Conservation (phyloP, 2,797 vertebrate species). For the Oophaga sylvatica region DNA sequence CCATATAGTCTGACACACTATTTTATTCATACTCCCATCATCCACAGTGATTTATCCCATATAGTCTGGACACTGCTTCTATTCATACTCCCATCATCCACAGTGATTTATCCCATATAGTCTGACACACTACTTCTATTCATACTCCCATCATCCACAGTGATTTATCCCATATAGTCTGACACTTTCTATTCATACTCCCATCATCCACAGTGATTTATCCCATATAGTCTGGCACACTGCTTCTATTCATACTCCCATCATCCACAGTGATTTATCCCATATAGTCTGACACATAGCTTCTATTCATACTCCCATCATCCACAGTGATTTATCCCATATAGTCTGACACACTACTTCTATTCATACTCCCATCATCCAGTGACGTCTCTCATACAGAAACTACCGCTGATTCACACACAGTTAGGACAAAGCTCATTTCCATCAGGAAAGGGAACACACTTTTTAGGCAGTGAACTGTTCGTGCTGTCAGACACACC, state of each 20-base stretch:
- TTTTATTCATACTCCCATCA: not conserved
- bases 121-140: not conserved
- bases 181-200: not conserved
- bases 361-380: not conserved
- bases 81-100: not conserved
- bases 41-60: not conserved
- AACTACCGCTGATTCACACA: no score
- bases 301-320: no score
- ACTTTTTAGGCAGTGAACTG: not conserved
- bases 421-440: not conserved
- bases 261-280: not conserved
- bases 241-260: not conserved
- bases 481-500: conserved; percentile 41
- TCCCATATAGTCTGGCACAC: no score
- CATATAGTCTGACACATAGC: no score
- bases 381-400: not conserved
- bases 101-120: not conserved
- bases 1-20: no score
- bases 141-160: not conserved
- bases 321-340: no score
- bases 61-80: not conserved
- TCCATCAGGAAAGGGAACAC: conserved; percentile 38
- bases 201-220: not conserved
- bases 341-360: not conserved
- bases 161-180: not conserved